Percentiles rank a stretch among this genome's conserved stretches.
Conservation (phyloP, 1,140 invertebrate genomes). For the Tetramorium alpestre region DNA sequence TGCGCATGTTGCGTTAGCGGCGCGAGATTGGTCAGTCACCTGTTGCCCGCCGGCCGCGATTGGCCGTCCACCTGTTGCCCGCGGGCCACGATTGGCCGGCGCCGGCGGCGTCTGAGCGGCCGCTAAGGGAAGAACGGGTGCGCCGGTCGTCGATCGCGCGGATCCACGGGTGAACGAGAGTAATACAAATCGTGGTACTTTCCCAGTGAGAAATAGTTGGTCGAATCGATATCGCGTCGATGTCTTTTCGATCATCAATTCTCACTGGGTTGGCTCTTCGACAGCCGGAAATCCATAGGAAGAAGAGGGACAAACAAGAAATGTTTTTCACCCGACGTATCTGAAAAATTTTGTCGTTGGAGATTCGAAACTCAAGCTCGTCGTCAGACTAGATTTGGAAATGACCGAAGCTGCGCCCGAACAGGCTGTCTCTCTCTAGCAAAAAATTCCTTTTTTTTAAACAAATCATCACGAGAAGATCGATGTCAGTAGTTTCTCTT, state of each 20-base stretch:
- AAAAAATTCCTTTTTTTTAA: neutral
- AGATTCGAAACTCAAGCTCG: neutral
- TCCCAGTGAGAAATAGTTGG: too few species aligned
- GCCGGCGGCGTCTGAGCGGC: slow-evolving; percentile 72
- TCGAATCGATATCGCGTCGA: too few species aligned
- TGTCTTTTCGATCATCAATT: too few species aligned
- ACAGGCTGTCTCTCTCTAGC: too few species aligned
- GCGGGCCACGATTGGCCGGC: slow-evolving; percentile 75
- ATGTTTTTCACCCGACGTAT: too few species aligned
- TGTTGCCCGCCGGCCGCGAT: slow-evolving; percentile 80
- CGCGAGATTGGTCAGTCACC: slow-evolving; percentile 82
- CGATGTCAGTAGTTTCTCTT: neutral
- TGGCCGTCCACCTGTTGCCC: slow-evolving; percentile 84
- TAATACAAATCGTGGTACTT: too few species aligned
- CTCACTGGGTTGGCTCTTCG: too few species aligned
- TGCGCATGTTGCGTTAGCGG: slow-evolving; percentile 61
- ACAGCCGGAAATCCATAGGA: too few species aligned
- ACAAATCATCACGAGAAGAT: too few species aligned
- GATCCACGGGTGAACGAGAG: slow-evolving; percentile 18
- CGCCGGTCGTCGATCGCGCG: slow-evolving; percentile 20
- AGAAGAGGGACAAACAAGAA: too few species aligned
- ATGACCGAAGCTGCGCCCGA: too few species aligned
- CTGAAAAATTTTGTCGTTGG: too few species aligned
- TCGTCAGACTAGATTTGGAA: neutral
- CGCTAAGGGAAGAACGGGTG: slow-evolving; percentile 75